phyloP scores from a whole-genome alignment of 2,113 vertebrate species.

The Monopterus albus region DNA sequence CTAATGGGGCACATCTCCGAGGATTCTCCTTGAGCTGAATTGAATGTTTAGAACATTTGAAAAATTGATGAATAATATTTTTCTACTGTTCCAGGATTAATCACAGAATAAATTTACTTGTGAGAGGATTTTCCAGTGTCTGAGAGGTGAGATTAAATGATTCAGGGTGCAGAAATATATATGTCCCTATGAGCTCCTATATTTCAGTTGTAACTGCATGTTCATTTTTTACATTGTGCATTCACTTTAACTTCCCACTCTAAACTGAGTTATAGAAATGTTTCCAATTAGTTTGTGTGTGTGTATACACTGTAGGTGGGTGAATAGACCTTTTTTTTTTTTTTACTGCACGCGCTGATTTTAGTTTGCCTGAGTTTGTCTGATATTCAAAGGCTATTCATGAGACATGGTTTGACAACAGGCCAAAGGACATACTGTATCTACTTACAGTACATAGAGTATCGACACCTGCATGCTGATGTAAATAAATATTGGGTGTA shows the following conservation, averaged over 20 bases:
- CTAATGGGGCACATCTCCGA: conserved; percentile 25
- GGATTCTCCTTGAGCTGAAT: conserved; percentile 35
- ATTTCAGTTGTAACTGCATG: conserved; percentile 73
- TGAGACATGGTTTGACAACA: conserved; percentile 28
- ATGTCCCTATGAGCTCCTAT: conserved; percentile 71
- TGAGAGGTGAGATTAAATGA: conserved; percentile 77
- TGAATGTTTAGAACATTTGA: conserved; percentile 59
- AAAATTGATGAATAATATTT: conserved; percentile 70
- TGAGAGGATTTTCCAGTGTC: conserved; percentile 57
- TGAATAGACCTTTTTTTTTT: conserved; percentile 16
- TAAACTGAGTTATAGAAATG: conserved; percentile 73
- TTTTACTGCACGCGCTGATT: conserved; percentile 48
- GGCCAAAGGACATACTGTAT: conserved; percentile 33
- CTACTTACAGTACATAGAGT: background rate
- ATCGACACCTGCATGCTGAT: conserved; percentile 38
- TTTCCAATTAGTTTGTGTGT: too few relatives aligned
- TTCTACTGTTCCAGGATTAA: conserved; percentile 65
- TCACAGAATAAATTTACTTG: conserved; percentile 74
- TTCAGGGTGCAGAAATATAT: conserved; percentile 76
- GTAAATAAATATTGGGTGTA: conserved; percentile 56
- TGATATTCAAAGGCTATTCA: conserved; percentile 42
- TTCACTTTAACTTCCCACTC: conserved; percentile 71
- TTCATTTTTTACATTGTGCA: conserved; percentile 77
- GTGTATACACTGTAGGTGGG: conserved; percentile 30
- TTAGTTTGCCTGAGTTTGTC: conserved; percentile 34